These are phyloP conservation scores for Phycodurus eques DNA, from an alignment of 2,113 vertebrate species.

Conservation along the genomic window DNA sequence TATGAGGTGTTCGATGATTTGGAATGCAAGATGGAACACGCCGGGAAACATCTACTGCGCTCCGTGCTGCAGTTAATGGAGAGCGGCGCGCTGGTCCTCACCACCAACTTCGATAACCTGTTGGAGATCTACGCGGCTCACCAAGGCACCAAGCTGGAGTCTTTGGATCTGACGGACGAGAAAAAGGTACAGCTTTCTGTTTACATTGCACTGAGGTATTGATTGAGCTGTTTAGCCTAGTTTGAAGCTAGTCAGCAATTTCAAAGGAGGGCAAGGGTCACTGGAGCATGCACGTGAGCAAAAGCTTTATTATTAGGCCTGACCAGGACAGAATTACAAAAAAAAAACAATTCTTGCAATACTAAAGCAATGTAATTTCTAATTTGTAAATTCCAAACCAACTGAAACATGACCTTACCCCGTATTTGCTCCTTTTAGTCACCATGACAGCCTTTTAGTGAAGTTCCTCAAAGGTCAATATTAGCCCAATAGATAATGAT, in stretches of 20 bases:
- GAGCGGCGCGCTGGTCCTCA: conserved; percentile 87
- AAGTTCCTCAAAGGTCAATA: conserved; percentile 11
- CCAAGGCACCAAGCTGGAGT: conserved; percentile 90
- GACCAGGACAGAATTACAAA: not conserved
- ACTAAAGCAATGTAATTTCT: not conserved
- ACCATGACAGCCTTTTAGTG: not conserved
- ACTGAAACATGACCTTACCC: not conserved
- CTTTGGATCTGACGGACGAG: conserved; percentile 92
- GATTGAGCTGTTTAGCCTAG: conserved; percentile 23
- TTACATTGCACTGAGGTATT: not conserved
- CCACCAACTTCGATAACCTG: conserved; percentile 95
- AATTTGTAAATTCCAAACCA: not conserved
- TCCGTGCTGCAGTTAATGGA: conserved; percentile 94
- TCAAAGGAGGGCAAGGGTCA: conserved; percentile 39
- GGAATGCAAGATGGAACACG: conserved; percentile 94
- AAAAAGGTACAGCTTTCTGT: conserved; percentile 80
- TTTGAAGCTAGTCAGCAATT: conserved; percentile 22
- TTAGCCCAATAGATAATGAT: conserved; percentile 2
- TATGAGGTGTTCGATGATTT: conserved; percentile 95
- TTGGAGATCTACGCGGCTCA: conserved; percentile 90
- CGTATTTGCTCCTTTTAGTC: not conserved
- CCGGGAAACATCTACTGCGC: conserved; percentile 87
- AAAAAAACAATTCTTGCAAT: not conserved
- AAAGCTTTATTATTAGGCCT: not conserved
- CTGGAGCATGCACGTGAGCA: not conserved